Percentiles rank a stretch among this genome's conserved stretches.
Evolutionary conservation across 2,888 invertebrate species (phyloP).

Genomic region (Heliconius cydno): DNA sequence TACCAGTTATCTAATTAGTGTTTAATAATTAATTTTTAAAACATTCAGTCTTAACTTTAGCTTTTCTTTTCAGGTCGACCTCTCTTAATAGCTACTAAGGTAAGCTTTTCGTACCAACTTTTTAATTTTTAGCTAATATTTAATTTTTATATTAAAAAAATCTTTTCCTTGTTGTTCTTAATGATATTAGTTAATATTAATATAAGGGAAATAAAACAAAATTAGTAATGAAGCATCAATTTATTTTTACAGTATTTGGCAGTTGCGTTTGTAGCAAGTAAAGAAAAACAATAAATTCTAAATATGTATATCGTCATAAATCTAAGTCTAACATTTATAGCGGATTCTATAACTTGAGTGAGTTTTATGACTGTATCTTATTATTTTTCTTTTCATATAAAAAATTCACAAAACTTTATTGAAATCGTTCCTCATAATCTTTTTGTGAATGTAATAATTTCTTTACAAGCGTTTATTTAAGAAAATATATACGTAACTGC

Average conservation of each 20-base stretch:
- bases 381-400: conserved; percentile 16
- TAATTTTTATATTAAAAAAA: neutral
- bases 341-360: conserved; percentile 36
- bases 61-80: neutral
- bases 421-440: neutral
- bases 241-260: conserved; percentile 77
- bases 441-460: neutral
- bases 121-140: neutral
- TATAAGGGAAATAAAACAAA: conserved; percentile 44
- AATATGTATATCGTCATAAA: conserved; percentile 47
- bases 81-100: conserved; percentile 10
- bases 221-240: conserved; percentile 61
- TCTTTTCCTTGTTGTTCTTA: neutral
- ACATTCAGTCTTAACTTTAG: neutral
- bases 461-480: neutral
- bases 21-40: neutral
- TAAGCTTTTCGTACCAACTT: neutral
- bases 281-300: conserved; percentile 61
- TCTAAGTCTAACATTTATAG: conserved; percentile 56
- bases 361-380: conserved; percentile 13
- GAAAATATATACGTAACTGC: neutral
- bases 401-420: conserved; percentile 11
- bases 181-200: neutral
- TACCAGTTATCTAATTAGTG: neutral
- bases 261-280: conserved; percentile 66